phyloP scores from a whole-genome alignment of 2,113 vertebrate genomes.

The Campylomormyrus numenius region DNA sequence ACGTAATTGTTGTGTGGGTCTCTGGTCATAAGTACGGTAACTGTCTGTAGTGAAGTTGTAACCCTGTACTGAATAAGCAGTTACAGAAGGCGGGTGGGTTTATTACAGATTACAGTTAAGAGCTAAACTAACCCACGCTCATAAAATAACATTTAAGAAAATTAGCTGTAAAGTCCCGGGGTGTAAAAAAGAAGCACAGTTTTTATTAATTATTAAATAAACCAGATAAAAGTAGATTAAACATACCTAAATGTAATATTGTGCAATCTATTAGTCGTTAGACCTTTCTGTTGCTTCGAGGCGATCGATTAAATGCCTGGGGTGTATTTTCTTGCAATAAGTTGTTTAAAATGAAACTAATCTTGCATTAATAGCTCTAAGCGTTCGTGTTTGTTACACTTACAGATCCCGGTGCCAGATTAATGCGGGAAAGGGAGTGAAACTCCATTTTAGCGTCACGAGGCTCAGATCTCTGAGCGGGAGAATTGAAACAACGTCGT shows the following conservation, averaged over 20 bases:
- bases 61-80: not conserved
- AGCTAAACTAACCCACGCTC: not conserved
- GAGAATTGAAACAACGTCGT: not conserved
- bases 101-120: not conserved
- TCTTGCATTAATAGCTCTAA: not conserved
- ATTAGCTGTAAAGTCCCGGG: not conserved
- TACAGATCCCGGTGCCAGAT: not conserved
- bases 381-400: not conserved
- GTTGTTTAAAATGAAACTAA: not conserved
- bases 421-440: not conserved
- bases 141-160: not conserved
- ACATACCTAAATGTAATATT: not conserved
- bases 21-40: too few species aligned
- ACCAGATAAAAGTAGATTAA: not conserved
- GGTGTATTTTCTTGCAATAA: not conserved
- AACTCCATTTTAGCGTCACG: not conserved
- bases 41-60: not conserved
- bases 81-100: not conserved
- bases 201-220: not conserved
- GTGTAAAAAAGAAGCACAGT: not conserved
- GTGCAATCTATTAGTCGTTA: not conserved
- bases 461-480: not conserved
- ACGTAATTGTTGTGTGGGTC: too few species aligned
- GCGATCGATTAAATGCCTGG: not conserved
- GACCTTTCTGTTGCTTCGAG: not conserved